Evolutionary conservation across 2,113 vertebrate species (phyloP), one percentile per base, ranked within the genome.

Genomic region (Falco punctatus): DNA sequence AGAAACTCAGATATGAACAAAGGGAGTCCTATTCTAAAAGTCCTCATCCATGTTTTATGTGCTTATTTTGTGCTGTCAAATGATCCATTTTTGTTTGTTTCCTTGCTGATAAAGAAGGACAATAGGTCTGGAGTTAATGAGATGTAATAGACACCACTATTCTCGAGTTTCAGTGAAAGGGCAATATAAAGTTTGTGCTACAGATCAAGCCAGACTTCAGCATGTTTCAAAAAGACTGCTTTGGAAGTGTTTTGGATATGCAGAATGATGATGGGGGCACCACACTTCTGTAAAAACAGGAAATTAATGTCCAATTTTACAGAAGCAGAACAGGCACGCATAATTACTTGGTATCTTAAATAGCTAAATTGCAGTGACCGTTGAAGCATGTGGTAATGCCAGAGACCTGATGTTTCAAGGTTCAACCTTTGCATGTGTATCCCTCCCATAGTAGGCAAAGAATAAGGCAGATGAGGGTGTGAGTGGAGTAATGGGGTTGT

Each of bases 161-260:
- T 97, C 97, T 98, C 88, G 7, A 38, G 95, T 98, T 97, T 97
- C 98, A 81, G 79, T 87, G 86, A 57, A 92, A 90, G 94, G 65
- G 77, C 80, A 91, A 62, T 72, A 73, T 74, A 78, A 67, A 38
- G 11, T 94, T 88, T 94, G 70, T 55, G 28, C 75, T 90, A 67
- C 92, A 61, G 72, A 83, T 72, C 57, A 81, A 92, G 73, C 49
- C 84, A 80, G 66, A 72, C 95, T 91, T 88, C 38, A 46, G 28
- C 13, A 22, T 81, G 59, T 70, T 93, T 94, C 70, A 48, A 2
- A 79, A 71, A 82, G 61, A 28, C 18, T 48, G 3, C 77, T 93
- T 65, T 88, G 44, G 71, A 54, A 71, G 48, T 59, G 17, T 54
- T 91, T 65, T 49, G 49, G 48, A n/a, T 38, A 14, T 80, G 44